Conservation (phyloP, 2,888 invertebrate genomes). For the Polylopha cassiicola region DNA sequence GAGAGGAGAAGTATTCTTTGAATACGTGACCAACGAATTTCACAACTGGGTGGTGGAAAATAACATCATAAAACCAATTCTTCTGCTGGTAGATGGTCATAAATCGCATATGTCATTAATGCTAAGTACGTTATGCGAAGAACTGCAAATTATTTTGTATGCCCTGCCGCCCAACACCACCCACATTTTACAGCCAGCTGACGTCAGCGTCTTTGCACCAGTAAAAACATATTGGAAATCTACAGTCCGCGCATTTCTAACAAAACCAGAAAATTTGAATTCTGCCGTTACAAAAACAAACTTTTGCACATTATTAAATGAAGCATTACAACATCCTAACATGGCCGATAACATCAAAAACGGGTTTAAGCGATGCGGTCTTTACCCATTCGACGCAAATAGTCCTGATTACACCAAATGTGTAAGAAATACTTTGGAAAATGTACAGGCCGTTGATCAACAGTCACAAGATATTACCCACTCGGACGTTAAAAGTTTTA, state of each 20-base stretch:
- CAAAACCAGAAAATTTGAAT: constrained; percentile 7
- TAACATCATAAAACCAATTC: constrained; percentile 19
- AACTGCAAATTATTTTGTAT: constrained; percentile 27
- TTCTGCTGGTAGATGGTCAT: constrained; percentile 26
- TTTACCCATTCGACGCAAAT: constrained; percentile 29
- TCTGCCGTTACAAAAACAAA: constrained; percentile 1
- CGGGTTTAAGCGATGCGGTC: constrained; percentile 27
- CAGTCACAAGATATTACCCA: constrained; percentile 13
- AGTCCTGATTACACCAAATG: constrained; percentile 26
- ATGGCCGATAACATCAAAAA: constrained; percentile 23
- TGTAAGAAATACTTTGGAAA: constrained; percentile 25
- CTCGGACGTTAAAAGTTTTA: constrained; percentile 18
- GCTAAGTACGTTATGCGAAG: constrained; percentile 4
- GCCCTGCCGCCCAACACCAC: constrained; percentile 33
- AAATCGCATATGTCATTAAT: constrained; percentile 3
- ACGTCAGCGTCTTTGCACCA: constrained; percentile 23
- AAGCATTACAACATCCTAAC: constrained; percentile 12
- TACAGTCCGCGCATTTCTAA: neutral
- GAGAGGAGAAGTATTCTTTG: constrained; percentile 15
- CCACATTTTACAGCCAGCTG: constrained; percentile 32
- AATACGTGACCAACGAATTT: constrained; percentile 2
- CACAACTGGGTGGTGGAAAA: constrained; percentile 13
- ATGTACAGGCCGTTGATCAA: constrained; percentile 8
- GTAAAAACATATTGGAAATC: constrained; percentile 2
- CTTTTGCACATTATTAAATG: constrained; percentile 16